Conservation (phyloP, 2,113 vertebrate genomes). For the Vulpes ferrilata region DNA sequence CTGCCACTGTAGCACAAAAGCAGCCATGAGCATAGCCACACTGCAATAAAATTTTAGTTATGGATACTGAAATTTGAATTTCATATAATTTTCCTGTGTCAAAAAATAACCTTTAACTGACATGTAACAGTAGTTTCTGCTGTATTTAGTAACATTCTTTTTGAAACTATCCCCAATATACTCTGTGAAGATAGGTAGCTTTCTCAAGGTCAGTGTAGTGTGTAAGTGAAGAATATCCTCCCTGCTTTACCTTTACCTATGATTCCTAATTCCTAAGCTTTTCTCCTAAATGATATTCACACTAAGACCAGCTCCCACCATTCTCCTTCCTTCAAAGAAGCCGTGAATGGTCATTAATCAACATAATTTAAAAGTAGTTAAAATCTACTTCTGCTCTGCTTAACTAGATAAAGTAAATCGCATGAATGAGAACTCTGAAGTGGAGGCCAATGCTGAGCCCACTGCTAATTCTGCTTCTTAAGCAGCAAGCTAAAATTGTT, state of each 20-base stretch:
- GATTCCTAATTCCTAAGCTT: background rate
- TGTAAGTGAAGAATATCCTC: background rate
- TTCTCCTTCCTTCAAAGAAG: background rate
- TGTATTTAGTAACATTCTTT: background rate
- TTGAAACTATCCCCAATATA: background rate
- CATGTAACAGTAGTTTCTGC: background rate
- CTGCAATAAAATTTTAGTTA: slow-evolving; percentile 50
- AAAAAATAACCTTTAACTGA: background rate
- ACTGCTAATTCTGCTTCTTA: slow-evolving; percentile 53
- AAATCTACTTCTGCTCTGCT: slow-evolving; percentile 12
- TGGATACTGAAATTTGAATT: slow-evolving; percentile 39
- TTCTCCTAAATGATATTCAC: background rate
- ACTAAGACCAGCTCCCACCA: background rate
- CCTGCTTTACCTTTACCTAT: background rate
- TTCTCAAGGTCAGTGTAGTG: background rate
- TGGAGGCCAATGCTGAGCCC: background rate
- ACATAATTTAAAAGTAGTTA: slow-evolving; percentile 21
- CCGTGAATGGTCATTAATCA: background rate
- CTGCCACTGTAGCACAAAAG: background rate
- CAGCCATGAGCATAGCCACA: background rate
- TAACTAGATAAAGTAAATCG: slow-evolving; percentile 17
- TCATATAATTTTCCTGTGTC: background rate
- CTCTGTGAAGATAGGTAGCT: background rate
- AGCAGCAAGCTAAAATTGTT: slow-evolving; percentile 44
- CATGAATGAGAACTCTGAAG: background rate